Evolutionary conservation across 2,888 invertebrate species (phyloP), one percentile per base, ranked within the genome.

Genomic region (Criorhina ranunculi): DNA sequence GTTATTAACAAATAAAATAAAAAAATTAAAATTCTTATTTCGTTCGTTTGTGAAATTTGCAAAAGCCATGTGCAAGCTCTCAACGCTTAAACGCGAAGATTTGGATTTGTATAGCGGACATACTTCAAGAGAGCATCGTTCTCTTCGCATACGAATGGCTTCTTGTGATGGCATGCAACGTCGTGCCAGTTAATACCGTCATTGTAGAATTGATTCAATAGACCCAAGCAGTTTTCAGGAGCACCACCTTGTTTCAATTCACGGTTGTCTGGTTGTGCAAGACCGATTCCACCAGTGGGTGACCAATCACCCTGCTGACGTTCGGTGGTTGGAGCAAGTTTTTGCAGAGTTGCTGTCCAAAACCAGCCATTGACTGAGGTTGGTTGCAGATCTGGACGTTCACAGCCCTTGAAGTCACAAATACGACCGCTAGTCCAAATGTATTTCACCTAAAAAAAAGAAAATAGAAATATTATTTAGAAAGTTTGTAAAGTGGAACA

Each of bases 121-220:
- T 96, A 97, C 93, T 96, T 96, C 87, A 97, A 92, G n/a, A 97
- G 94, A 8, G 96, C 95, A 88, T 96, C 96, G 90, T 96, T 97
- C 89, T 97, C 97, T 91, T 97, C 97, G 90, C 97, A 97, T 35
- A 97, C 95, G 93, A 96, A 96, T 0, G 97, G 95, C 91, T 97
- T 97, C 90, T 95, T 95, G 91, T 97, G 97, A 90, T 97, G 97
- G 90, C 97, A 97, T 85, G 97, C 97, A 59, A 97, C 97, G 90
- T 97, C 95, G 90, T 97, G 97, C 97, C 97, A 97, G 91, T 96
- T 96, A 60, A 97, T 95, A 31, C 97, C 97, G 89, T 97, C 97
- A 88, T 96, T 96, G 93, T 97, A 97, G 93, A 97, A 97, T 91
- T 97, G 96, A 92, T 97, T 97, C 64, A 97, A 93, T 87, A 97